phyloP scores from a whole-genome alignment of 2,797 vertebrate species.

The Neomorphus geoffroyi region DNA sequence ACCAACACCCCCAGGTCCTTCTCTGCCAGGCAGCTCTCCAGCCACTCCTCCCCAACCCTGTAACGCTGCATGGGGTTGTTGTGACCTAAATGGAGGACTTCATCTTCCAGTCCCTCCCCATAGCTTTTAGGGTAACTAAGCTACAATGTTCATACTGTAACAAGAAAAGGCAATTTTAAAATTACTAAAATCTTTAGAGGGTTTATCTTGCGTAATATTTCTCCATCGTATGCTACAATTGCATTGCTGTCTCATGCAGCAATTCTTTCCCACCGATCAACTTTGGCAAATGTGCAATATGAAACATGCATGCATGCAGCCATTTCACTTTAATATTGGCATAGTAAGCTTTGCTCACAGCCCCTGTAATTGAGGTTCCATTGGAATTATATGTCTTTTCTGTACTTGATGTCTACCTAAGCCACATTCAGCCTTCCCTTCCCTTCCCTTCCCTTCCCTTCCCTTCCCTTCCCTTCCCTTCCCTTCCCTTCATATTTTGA shows the following conservation, averaged over 20 bases:
- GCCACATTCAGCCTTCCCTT: not conserved
- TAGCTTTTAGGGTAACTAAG: not conserved
- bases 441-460: accelerated
- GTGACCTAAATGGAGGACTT: no score
- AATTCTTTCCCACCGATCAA: not conserved
- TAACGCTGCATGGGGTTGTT: no score
- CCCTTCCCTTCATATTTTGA: not conserved
- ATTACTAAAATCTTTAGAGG: not conserved
- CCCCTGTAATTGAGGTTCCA: not conserved
- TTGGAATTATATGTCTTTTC: not conserved
- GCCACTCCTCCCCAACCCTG: no score
- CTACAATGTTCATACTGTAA: not conserved
- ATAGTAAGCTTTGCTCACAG: not conserved
- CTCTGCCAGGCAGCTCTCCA: no score
- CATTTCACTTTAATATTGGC: not conserved
- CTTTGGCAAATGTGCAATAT: not conserved
- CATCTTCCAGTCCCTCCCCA: not conserved
- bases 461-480: no score
- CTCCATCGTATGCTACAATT: not conserved
- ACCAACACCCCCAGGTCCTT: no score
- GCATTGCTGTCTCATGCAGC: not conserved
- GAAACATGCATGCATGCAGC: not conserved
- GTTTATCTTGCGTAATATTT: not conserved
- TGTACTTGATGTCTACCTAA: not conserved
- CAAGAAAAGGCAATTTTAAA: not conserved